phyloP scores from a whole-genome alignment of 2,113 vertebrate genomes.

The Gymnogyps californianus region DNA sequence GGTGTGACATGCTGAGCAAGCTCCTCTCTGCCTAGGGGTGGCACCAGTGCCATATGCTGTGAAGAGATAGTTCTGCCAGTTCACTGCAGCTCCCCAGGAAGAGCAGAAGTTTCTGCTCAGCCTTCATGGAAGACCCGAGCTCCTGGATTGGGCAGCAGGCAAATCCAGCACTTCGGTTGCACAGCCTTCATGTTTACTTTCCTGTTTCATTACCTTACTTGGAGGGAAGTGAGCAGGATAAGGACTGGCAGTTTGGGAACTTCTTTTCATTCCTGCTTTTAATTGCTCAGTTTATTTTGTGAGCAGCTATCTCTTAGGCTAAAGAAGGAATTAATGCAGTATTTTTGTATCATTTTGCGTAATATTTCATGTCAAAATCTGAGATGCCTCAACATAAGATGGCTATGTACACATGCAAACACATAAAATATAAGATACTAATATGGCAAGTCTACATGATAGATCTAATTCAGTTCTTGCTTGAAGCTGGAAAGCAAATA shows the following conservation, averaged over 20 bases:
- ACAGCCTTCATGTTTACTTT: background rate
- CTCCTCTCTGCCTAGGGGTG: background rate
- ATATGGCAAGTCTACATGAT: background rate
- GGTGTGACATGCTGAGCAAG: background rate
- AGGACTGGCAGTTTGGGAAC: background rate
- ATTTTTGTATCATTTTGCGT: background rate
- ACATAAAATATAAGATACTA: background rate
- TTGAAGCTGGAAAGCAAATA: background rate
- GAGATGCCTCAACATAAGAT: background rate
- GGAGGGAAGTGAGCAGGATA: background rate
- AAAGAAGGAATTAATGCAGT: background rate
- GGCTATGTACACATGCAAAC: background rate
- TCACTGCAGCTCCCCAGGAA: background rate
- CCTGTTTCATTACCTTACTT: background rate
- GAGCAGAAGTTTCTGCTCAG: background rate
- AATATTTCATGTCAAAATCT: background rate
- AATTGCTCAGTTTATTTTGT: background rate
- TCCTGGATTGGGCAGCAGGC: background rate
- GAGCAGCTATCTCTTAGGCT: background rate
- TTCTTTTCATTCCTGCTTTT: background rate
- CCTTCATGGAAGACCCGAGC: accelerated
- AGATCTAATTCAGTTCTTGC: background rate
- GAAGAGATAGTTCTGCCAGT: background rate
- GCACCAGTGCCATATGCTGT: accelerated
- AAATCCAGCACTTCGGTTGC: background rate